Base-by-base conservation (phyloP, 1,140 invertebrate species). In the Trichomalopsis sarcophagae region DNA sequence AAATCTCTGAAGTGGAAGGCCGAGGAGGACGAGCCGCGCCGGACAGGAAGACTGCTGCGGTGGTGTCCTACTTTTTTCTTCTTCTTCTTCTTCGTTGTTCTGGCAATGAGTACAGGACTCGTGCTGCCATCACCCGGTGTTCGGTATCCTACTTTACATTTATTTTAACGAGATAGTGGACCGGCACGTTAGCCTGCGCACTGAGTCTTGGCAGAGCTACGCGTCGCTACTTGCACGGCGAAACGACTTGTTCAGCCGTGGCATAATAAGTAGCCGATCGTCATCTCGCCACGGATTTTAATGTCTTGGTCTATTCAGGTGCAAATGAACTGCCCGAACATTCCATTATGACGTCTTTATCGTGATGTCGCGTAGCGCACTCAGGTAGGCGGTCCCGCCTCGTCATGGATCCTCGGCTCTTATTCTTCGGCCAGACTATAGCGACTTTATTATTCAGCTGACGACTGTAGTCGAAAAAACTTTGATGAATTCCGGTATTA, bases 131-230 rank as follows among this genome's bases (percentile, higher is more conserved):
- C n/a, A n/a, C n/a, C n/a, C n/a, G n/a, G n/a, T n/a, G n/a, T n/a
- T n/a, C n/a, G 69, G 81, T 73, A 47, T 21, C 36, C 87, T 88
- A 82, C 86, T 91, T 91, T 91, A 87, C 91, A 91, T 91, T 90
- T 91, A 90, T 90, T 90, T 86, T 87, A 90, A 90, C 89, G 82
- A 84, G 82, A 90, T 89, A 89, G 90, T 89, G 69, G 27, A 71
- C 69, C 69, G 40, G 40, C 40, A 62, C 17, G 55, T 62, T 21
- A 17, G 13, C 50, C 17, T 17, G 23, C 27, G 68, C 10, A 10
- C 68, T n/a, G 10, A 27, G 68, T 17, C 68, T 71, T 71, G 68
- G 27, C 68, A 27, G 27, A 33, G 68, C 23, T 27, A 27, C 27
- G 3, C 23, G 17, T 62, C 17, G 55, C 55, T 62, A 62, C 55